Base-by-base conservation (phyloP, 2,797 vertebrate genomes). In the Tragopan temminckii region DNA sequence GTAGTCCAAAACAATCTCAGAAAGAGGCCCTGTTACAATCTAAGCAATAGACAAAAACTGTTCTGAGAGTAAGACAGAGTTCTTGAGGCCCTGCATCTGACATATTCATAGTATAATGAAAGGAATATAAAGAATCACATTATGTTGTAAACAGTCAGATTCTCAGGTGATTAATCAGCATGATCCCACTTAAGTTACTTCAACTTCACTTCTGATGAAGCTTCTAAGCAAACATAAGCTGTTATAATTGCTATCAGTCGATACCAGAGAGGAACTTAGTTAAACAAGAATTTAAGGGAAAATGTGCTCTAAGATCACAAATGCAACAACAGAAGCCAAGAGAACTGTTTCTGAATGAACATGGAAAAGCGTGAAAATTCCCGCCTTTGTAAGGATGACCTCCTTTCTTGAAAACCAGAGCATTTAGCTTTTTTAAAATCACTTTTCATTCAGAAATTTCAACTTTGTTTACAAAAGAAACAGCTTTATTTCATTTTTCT, bases 21-120 rank as follows among this genome's bases (percentile, higher is more conserved):
- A 31, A 87, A 79, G 81, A 83, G 50, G 3, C 17, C 31, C 7
- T 45, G 7, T 48, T 55, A 55, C 24, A 75, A 78, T 29, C n/a
- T 35, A 81, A 59, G 23, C 16, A 80, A 71, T 1, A 64, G 68
- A 75, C 3, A 69, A 11, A 80, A 82, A 42, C 40, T 61, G 59
- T 38, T 13, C 35, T 0, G 0, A 63, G 19, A 55, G 40, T n/a
- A 68, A 59, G 66, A 50, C 9, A 18, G 7, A 33, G n/a, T 33
- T 82, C 52, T 63, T 67, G 33, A 79, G 29, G 48, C n/a, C 35
- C 40, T 46, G 31, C 31, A 62, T 43, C 19, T 67, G 25, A 61
- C 13, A 38, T 53, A 25, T 46, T 62, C 31, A 52, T 5, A 62
- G 24, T 21, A 67, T 19, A 36, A 64, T 18, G 11, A 77, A 82